A percentile compares a stretch with the other conserved stretches of the same genome.
These are phyloP conservation scores for Sycobia sp. DNA, from an alignment of 1,140 invertebrate species.

Conservation along the genomic window DNA sequence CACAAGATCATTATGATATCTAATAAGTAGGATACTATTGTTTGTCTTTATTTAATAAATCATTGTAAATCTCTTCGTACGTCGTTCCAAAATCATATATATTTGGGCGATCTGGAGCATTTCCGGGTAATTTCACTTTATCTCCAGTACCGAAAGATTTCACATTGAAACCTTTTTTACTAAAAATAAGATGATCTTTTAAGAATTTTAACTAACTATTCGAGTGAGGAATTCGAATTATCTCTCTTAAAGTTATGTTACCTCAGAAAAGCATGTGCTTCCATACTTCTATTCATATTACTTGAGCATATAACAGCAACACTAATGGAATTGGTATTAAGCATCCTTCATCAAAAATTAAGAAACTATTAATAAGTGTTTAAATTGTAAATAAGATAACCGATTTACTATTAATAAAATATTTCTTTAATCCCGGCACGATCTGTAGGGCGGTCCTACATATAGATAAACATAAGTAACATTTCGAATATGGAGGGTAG, in stretches of 20 bases:
- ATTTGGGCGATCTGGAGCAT: conserved; percentile 93
- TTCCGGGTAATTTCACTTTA: conserved; percentile 95
- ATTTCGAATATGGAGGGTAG: too few species aligned
- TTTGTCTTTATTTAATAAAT: conserved; percentile 87
- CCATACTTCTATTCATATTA: conserved; percentile 99
- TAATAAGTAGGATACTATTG: conserved; percentile 74
- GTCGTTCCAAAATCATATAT: conserved; percentile 96
- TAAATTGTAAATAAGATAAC: conserved; percentile 22
- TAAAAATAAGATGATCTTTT: conserved; percentile 48
- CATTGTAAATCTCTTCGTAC: conserved; percentile 98
- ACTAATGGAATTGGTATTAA: conserved; percentile 66
- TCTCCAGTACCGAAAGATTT: conserved; percentile 97
- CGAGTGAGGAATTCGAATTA: too few species aligned
- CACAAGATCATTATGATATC: conserved; percentile 12
- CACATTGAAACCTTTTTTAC: conserved; percentile 96
- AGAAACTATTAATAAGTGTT: too few species aligned
- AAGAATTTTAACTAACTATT: conserved; percentile 8
- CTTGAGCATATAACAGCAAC: conserved; percentile 97
- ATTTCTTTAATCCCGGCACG: too few species aligned
- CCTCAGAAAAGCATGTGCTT: conserved; percentile 94
- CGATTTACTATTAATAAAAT: background rate
- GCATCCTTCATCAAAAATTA: too few species aligned
- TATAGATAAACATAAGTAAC: too few species aligned
- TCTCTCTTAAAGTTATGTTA: conserved; percentile 42
- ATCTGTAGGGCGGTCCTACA: too few species aligned